Evolutionary conservation across 23 tunicate genomes (phyloP).

Genomic region (Ciona savignyi): DNA sequence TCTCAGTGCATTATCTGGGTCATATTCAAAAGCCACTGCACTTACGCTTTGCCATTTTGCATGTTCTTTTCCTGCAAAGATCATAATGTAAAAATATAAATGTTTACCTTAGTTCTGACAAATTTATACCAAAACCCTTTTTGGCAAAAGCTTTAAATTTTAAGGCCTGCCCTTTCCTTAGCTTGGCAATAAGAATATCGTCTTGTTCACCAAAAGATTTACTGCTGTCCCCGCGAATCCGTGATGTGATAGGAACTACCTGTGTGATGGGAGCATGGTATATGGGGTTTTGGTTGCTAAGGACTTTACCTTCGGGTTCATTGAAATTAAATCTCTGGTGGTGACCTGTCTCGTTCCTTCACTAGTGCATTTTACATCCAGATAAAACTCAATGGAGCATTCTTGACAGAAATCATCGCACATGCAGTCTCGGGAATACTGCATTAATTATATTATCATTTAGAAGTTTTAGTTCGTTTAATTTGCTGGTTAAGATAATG

Average conservation of each 20-base stretch:
- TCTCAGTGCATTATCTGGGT: slow-evolving; percentile 94
- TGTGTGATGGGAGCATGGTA: too few relatives aligned
- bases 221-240: slow-evolving; percentile 53
- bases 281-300: too few relatives aligned
- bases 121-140: slow-evolving; percentile 78
- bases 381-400: slow-evolving; percentile 90
- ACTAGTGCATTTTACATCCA: slow-evolving; percentile 89
- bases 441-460: too few relatives aligned
- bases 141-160: slow-evolving; percentile 96
- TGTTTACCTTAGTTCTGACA: neutral
- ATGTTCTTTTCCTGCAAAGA: slow-evolving; percentile 75
- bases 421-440: slow-evolving; percentile 91
- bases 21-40: slow-evolving; percentile 96
- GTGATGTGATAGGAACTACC: slow-evolving; percentile 89
- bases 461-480: too few relatives aligned
- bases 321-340: slow-evolving; percentile 83
- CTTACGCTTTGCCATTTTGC: slow-evolving; percentile 98
- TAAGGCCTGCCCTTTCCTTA: slow-evolving; percentile 92
- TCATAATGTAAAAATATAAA: neutral
- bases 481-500: too few relatives aligned
- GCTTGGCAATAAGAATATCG: slow-evolving; percentile 87
- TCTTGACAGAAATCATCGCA: slow-evolving; percentile 96
- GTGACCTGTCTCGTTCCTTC: slow-evolving; percentile 96
- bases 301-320: slow-evolving; percentile 64
- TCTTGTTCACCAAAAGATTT: slow-evolving; percentile 81